A percentile compares a stretch with the other conserved stretches of the same genome.
Evolutionary conservation across 2,888 invertebrate species (phyloP).

Genomic region (Gisinianus flammeolus): DNA sequence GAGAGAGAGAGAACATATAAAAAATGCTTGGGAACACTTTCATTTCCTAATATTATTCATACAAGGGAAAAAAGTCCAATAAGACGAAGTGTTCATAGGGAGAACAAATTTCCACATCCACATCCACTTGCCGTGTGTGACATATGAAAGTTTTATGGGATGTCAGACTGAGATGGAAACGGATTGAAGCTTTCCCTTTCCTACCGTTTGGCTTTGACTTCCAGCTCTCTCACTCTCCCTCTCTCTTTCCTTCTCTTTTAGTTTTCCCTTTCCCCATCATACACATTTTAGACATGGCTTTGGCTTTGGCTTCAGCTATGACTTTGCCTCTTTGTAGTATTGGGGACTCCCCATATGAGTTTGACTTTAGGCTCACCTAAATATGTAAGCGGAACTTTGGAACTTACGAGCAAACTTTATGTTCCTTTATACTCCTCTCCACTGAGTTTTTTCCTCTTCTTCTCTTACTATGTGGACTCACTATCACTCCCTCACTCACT

Average conservation of each 20-base stretch:
- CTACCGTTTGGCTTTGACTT: not conserved
- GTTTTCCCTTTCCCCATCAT: not conserved
- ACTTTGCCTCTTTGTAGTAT: not conserved
- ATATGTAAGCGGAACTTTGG: not conserved
- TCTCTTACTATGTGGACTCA: not conserved
- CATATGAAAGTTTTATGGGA: conserved; percentile 38
- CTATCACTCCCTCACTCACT: not conserved
- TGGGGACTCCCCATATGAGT: not conserved
- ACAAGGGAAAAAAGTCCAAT: conserved; percentile 23
- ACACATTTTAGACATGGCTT: not conserved
- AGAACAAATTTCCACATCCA: conserved; percentile 20
- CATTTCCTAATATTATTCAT: conserved; percentile 30
- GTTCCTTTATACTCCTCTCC: not conserved
- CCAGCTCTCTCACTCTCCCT: not conserved
- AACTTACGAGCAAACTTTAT: not conserved
- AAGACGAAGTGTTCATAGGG: not conserved
- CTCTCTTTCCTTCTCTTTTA: not conserved
- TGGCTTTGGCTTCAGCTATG: not conserved
- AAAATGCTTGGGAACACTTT: not conserved
- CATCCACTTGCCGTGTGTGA: conserved; percentile 6
- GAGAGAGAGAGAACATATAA: not conserved
- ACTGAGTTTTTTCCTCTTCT: not conserved
- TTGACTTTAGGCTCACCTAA: too few relatives aligned
- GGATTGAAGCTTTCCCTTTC: conserved; percentile 30
- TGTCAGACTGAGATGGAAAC: conserved; percentile 34